Conservation (phyloP, 53 echinoderm and acorn worm genomes). For the Holothuria scabra region DNA sequence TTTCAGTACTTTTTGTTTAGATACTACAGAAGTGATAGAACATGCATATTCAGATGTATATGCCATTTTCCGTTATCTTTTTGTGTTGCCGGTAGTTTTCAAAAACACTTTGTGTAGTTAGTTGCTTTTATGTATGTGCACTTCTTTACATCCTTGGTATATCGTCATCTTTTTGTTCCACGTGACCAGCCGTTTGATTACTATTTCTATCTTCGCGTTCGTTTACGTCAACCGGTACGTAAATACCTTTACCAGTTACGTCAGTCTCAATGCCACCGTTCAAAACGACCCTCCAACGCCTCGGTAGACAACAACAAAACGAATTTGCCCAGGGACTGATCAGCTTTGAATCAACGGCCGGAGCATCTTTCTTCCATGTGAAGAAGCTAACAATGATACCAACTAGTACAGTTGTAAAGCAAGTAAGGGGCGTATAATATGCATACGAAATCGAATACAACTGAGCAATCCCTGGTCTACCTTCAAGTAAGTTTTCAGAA, state of each 20-base stretch:
- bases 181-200: too few relatives aligned
- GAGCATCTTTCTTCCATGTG: not conserved
- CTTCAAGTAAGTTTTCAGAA: not conserved
- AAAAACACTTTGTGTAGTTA: too few relatives aligned
- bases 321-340: slow-evolving; percentile 27
- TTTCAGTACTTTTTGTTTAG: too few relatives aligned
- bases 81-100: too few relatives aligned
- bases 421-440: slow-evolving; percentile 1
- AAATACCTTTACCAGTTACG: not conserved
- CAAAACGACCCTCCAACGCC: not conserved
- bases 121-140: too few relatives aligned
- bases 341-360: slow-evolving; percentile 9
- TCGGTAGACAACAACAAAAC: slow-evolving; percentile 37
- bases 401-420: slow-evolving; percentile 1
- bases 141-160: too few relatives aligned
- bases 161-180: too few relatives aligned
- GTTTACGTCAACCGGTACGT: not conserved
- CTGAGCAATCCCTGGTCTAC: not conserved
- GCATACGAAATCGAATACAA: slow-evolving; percentile 15
- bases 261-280: not conserved
- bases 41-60: too few relatives aligned
- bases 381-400: not conserved
- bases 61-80: too few relatives aligned
- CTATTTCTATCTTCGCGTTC: too few relatives aligned
- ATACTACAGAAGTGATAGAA: too few relatives aligned